Evolutionary conservation across 2,113 vertebrate species (phyloP).

Genomic region (Pterophyllum scalare): DNA sequence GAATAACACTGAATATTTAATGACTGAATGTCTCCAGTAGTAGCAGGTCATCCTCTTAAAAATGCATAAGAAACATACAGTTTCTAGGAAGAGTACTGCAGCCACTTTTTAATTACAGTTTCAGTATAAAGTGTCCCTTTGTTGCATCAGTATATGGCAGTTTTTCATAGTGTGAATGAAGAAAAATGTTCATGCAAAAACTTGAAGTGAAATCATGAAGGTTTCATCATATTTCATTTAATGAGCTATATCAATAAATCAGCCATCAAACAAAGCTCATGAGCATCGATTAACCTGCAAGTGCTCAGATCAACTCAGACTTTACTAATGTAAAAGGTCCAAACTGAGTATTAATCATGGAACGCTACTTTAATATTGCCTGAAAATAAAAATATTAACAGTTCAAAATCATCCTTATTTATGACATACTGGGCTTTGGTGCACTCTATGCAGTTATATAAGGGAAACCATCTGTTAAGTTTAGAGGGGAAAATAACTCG

Average conservation of each 20-base stretch:
- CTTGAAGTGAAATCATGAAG: neutral
- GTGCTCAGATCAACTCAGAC: neutral
- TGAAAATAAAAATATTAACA: neutral
- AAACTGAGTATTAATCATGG: too few species aligned
- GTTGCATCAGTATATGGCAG: neutral
- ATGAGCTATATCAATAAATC: conserved; percentile 11
- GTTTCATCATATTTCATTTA: neutral
- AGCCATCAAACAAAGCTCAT: neutral
- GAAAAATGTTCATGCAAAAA: neutral
- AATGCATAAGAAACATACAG: neutral
- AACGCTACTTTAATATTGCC: too few species aligned
- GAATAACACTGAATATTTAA: conserved; percentile 9
- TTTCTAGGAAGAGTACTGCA: neutral
- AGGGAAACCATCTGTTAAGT: too few species aligned
- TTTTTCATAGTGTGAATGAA: neutral
- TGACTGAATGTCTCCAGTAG: neutral
- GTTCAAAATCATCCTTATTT: neutral
- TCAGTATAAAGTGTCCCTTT: neutral
- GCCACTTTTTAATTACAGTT: neutral
- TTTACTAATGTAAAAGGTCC: neutral
- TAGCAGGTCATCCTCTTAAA: conserved; percentile 2
- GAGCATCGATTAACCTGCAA: too few species aligned
- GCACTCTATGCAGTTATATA: neutral
- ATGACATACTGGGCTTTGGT: neutral
- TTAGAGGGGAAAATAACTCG: neutral